Evolutionary conservation across 2,113 vertebrate species (phyloP), one percentile per base, ranked within the genome.

Genomic region (Myotis lucifugus): DNA sequence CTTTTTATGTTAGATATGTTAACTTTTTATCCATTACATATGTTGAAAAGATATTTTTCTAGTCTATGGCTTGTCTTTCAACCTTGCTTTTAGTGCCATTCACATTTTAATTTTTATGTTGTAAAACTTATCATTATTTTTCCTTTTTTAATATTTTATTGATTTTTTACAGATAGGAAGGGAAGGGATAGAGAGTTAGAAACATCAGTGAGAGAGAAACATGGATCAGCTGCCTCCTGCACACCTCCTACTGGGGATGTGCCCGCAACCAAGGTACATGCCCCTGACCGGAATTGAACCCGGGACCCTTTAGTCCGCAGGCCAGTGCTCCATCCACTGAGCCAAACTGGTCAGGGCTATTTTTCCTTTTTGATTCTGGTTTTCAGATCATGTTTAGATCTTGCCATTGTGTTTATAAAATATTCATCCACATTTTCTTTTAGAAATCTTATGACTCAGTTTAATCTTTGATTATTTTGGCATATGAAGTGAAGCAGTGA

Each of bases 311-410:
- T 42, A 42, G 40, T 42, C 40, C 40, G 40, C 40, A 42, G 40
- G 40, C 40, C 40, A 42, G 40, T 42, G 40, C 40, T 42, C 40
- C 40, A 42, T 42, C 40, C 40, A 42, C 40, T 42, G 40, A 42
- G 40, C 40, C 40, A 42, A 42, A 42, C 40, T 5, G 40, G 40
- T 42, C 40, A 42, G 40, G 40, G 40, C 8, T 82, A 81, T 52
- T 88, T 85, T 97, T 78, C 29, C n/a, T 69, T 95, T 93, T 72
- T 85, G 32, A 83, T 78, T 91, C 32, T 86, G 61, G 25, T 54
- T 86, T 94, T 91, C 37, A 82, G 54, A 83, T 73, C 46, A 46
- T 82, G 74, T 52, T 92, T 86, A 87, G 61, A 73, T 86, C 8
- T 87, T 87, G 21, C 15, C 70, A 78, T 77, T 18, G n/a, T 81